These are phyloP conservation scores for Periphyllus acericola DNA, from an alignment of 2,888 invertebrate species.

Conservation along the genomic window DNA sequence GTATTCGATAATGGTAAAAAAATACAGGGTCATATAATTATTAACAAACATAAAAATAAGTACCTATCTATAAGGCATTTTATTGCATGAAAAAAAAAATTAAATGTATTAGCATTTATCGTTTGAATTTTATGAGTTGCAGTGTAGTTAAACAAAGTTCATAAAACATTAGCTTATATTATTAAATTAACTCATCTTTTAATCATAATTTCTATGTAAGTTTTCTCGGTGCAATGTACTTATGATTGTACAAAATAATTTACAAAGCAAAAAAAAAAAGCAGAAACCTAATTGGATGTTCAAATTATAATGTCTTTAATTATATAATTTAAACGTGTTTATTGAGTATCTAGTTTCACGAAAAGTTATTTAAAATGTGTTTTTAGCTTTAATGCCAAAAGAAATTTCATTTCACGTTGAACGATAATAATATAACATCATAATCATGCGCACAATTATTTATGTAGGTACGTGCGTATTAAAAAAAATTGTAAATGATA, in stretches of 20 bases:
- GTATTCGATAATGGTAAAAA: background rate
- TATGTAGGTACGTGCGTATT: background rate
- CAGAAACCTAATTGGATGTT: background rate
- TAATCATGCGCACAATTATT: background rate
- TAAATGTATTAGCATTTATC: background rate
- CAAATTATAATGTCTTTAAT: constrained; percentile 18
- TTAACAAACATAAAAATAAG: background rate
- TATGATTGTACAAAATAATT: background rate
- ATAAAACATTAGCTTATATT: background rate
- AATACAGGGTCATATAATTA: background rate
- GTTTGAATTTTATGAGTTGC: background rate
- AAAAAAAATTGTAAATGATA: background rate
- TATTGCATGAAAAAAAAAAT: background rate
- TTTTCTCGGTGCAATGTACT: background rate
- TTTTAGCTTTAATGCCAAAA: background rate
- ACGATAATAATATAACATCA: background rate
- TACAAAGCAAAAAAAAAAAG: background rate
- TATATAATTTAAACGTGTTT: background rate
- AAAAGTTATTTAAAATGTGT: background rate
- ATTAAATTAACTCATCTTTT: background rate
- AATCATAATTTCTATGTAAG: background rate
- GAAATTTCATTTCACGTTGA: background rate
- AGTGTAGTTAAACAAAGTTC: background rate
- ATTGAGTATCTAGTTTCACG: constrained; percentile 13
- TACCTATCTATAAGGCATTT: background rate